phyloP scores from a whole-genome alignment of 53 echinoderm and acorn worm species.

The Antedon mediterranea region DNA sequence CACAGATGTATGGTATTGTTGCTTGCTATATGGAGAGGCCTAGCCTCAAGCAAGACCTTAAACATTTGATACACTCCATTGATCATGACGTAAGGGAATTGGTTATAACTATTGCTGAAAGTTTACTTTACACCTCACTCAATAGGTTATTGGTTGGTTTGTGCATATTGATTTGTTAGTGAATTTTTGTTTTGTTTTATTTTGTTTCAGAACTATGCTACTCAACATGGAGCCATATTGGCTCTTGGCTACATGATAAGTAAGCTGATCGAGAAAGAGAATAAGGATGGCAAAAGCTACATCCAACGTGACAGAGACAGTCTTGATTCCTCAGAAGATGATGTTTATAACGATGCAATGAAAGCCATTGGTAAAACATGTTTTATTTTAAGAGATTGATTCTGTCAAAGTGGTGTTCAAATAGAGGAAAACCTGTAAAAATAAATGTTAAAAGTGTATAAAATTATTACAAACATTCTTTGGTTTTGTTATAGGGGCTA shows the following conservation, averaged over 20 bases:
- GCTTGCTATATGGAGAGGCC: constrained; percentile 31
- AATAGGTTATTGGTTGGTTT: too few species aligned
- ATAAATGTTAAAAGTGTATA: neutral
- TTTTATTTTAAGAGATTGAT: too few species aligned
- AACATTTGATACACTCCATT: constrained; percentile 5
- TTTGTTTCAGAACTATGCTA: constrained; percentile 7
- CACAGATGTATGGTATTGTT: constrained; percentile 37
- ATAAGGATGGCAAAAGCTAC: constrained; percentile 20
- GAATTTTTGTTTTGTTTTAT: too few species aligned
- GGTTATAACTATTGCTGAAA: neutral
- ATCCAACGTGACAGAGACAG: constrained; percentile 28
- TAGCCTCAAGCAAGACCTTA: constrained; percentile 21
- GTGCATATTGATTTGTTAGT: too few species aligned
- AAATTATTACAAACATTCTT: too few species aligned
- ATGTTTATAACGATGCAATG: constrained; percentile 28
- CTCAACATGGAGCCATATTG: constrained; percentile 26
- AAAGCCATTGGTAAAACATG: constrained; percentile 37
- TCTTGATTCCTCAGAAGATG: constrained; percentile 13
- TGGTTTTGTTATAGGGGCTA: constrained; percentile 16
- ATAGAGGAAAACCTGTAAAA: neutral
- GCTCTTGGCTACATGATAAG: constrained; percentile 42
- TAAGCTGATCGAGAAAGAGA: constrained; percentile 42
- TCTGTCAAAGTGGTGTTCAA: neutral
- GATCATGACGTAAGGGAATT: constrained; percentile 18
- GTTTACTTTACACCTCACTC: neutral